A percentile compares a stretch with the other conserved stretches of the same genome.
Conservation (phyloP, 2,797 vertebrate genomes). For the Potorous gilbertii region DNA sequence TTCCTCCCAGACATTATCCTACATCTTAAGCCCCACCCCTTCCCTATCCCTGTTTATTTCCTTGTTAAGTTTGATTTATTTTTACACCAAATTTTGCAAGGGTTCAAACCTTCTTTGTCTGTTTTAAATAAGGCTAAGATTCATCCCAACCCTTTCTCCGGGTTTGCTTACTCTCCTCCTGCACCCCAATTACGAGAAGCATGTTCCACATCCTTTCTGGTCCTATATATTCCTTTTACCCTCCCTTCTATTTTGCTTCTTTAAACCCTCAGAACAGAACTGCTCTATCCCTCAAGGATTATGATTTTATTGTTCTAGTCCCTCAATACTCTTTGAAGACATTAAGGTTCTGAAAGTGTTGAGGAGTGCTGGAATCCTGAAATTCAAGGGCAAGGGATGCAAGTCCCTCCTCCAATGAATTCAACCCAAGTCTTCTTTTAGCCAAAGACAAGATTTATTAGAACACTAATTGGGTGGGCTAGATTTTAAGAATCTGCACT, state of each 20-base stretch:
- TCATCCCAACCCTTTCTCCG: not conserved
- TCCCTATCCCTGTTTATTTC: not conserved
- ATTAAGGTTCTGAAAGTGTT: not conserved
- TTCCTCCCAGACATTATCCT: not conserved
- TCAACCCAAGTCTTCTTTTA: no score
- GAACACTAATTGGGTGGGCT: no score
- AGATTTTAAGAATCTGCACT: no score
- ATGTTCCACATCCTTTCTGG: not conserved
- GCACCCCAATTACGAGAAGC: not conserved
- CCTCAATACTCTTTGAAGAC: not conserved
- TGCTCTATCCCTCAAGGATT: not conserved
- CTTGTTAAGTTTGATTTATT: not conserved
- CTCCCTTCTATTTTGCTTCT: not conserved
- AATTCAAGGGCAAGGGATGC: no score
- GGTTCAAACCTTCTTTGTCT: not conserved
- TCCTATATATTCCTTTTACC: not conserved
- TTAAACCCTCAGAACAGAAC: not conserved
- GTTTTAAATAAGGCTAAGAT: not conserved
- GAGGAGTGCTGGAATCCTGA: no score
- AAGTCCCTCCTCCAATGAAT: no score
- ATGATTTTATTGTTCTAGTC: not conserved
- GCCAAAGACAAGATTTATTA: no score
- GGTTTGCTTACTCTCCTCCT: not conserved
- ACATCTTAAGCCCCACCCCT: not conserved
- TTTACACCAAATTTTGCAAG: not conserved